Evolutionary conservation across 2,797 vertebrate species (phyloP), one percentile per base, ranked within the genome.

Genomic region (Miichthys miiuy): DNA sequence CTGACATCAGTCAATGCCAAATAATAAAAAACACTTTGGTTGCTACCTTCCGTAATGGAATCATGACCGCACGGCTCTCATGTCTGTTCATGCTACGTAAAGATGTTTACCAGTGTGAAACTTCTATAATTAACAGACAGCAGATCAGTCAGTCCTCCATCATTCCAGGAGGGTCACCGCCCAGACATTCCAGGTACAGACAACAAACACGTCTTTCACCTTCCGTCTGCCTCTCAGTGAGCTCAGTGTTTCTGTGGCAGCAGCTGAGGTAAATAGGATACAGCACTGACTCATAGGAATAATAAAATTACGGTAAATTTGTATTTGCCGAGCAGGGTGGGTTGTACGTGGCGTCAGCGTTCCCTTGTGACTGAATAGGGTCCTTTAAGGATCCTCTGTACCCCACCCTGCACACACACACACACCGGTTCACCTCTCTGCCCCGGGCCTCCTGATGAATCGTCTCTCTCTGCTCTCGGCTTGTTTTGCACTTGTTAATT

Each of bases 281-380:
- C 51, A 66, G 73, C 47, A 4, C 79, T 92, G 88, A 94, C 70
- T 92, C 84, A 87, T 10, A 80, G 77, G 51, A 89, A 91, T 90
- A 91, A 89, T 83, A 87, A 75, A 73, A 88, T 86, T 64, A 89
- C 64, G 65, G 70, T 77, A 46, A 63, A 83, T 83, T 88, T 92
- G 58, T 93, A 85, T 94, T 94, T 95, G 80, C 75, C 60, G 65
- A 84, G 51, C 79, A 70, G 90, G 92, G 81, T 67, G 87, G 84
- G 82, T 47, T 68, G n/a, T 13, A n/a, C 46, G 66, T 83, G 81
- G 51, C 25, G 58, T 87, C 79, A 81, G 75, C 7, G 3, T 69
- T 80, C 50, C 65, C 67, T 48, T 60, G 14, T 64, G 50, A 66
- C 75, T 91, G 85, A 92, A 89, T 75, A 27, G 68, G 48, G 61